Evolutionary conservation across 2,888 invertebrate genomes (phyloP).

Genomic region (Nomada fabriciana): DNA sequence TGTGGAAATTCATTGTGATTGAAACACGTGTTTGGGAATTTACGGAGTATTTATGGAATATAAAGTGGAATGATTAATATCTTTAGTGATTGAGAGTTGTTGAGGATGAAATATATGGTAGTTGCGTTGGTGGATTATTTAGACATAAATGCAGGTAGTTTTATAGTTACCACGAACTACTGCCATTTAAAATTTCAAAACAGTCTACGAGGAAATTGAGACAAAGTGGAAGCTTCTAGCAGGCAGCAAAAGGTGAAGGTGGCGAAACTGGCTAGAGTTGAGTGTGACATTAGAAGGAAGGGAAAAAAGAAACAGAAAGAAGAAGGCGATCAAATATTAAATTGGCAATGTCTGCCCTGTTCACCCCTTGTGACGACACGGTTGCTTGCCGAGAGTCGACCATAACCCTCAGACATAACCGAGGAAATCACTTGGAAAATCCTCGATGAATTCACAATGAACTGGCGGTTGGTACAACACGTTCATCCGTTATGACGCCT

Average conservation of each 20-base stretch:
- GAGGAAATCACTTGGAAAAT: constrained; percentile 80
- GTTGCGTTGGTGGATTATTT: too few species aligned
- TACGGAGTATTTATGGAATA: too few species aligned
- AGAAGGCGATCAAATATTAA: constrained; percentile 69
- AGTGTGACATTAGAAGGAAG: constrained; percentile 27
- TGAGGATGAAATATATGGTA: too few species aligned
- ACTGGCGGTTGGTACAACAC: constrained; percentile 68
- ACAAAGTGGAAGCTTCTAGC: not conserved
- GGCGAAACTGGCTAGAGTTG: not conserved
- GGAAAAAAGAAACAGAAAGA: constrained; percentile 25
- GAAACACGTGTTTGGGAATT: too few species aligned
- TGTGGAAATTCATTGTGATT: too few species aligned
- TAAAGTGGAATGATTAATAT: too few species aligned
- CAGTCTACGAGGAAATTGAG: not conserved
- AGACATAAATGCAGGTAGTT: too few species aligned
- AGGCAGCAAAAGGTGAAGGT: not conserved
- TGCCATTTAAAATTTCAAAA: constrained; percentile 8
- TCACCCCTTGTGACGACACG: constrained; percentile 59
- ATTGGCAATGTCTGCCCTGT: constrained; percentile 66
- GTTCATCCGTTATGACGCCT: constrained; percentile 71
- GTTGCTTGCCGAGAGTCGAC: constrained; percentile 61
- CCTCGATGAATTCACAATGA: constrained; percentile 79
- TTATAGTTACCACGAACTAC: not conserved
- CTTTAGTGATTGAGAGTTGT: too few species aligned
- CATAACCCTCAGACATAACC: constrained; percentile 75